Evolutionary conservation across 2,113 vertebrate genomes (phyloP).

Genomic region (Danionella cerebrum): DNA sequence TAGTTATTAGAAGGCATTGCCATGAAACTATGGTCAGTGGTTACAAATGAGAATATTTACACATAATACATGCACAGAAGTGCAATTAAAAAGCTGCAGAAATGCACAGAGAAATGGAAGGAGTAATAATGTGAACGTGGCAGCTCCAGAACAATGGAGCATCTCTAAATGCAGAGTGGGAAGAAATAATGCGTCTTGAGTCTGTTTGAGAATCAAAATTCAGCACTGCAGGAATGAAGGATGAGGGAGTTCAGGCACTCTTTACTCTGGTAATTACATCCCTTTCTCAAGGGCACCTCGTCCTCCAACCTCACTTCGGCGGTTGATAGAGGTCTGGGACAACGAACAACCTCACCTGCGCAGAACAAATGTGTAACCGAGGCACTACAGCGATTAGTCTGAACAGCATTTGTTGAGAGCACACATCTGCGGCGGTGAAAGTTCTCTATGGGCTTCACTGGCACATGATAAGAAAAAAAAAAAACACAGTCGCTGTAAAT

Average conservation of each 20-base stretch:
- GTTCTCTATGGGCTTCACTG: not conserved
- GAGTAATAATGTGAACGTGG: conserved; percentile 20
- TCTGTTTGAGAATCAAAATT: conserved; percentile 1
- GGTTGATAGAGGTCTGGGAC: not conserved
- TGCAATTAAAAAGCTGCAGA: not conserved
- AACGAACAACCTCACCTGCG: not conserved
- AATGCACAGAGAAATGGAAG: not conserved
- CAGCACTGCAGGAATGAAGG: not conserved
- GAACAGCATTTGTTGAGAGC: not conserved
- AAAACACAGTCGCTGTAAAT: conserved; percentile 23
- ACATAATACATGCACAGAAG: too few species aligned
- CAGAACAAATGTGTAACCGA: not conserved
- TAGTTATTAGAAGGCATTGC: too few species aligned
- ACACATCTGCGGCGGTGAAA: conserved; percentile 5
- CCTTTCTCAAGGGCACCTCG: conserved; percentile 8
- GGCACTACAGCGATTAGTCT: not conserved
- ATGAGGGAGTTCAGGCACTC: not conserved
- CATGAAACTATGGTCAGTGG: too few species aligned
- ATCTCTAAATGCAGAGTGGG: conserved; percentile 17
- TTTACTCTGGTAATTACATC: conserved; percentile 13
- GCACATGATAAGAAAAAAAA: conserved; percentile 23
- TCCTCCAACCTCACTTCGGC: not conserved
- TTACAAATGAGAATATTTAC: too few species aligned
- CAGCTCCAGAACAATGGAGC: conserved; percentile 20
- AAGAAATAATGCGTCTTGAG: conserved; percentile 20